These are phyloP conservation scores for Gymnopithys bicolor DNA, from an alignment of 2,797 vertebrate genomes.

Conservation along the genomic window DNA sequence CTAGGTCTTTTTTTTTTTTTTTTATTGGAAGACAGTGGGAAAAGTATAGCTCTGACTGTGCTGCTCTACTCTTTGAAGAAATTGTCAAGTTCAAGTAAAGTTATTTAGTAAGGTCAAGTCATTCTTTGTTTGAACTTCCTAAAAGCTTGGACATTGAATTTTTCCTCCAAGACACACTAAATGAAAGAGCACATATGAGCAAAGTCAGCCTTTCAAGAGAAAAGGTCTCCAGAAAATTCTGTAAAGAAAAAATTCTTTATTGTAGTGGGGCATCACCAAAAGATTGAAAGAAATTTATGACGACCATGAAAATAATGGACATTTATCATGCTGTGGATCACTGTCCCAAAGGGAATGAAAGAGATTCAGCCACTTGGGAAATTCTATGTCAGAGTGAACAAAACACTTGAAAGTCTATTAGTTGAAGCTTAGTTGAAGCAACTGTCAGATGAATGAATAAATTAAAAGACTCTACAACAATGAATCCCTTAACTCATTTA, in stretches of 20 bases:
- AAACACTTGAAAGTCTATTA: conserved; percentile 38
- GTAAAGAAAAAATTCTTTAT: background rate
- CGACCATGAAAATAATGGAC: background rate
- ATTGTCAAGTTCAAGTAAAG: background rate
- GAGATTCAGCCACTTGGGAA: background rate
- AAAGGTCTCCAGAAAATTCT: background rate
- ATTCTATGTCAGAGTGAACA: conserved; percentile 6
- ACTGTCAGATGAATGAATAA: background rate
- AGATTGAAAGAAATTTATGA: background rate
- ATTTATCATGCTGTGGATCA: background rate
- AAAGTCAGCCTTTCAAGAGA: background rate
- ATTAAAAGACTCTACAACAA: background rate
- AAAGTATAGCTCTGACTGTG: background rate
- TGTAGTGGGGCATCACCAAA: background rate
- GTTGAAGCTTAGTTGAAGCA: background rate
- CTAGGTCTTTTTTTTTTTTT: background rate
- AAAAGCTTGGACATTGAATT: background rate
- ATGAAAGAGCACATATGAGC: background rate
- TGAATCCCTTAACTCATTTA: background rate
- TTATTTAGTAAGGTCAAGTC: background rate
- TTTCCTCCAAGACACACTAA: background rate
- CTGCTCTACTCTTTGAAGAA: background rate
- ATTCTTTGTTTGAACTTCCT: background rate
- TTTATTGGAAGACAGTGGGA: background rate
- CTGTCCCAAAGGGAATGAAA: background rate